Evolutionary conservation across 2,113 vertebrate species (phyloP), one percentile per base, ranked within the genome.

Genomic region (Pachyramphus minor): DNA sequence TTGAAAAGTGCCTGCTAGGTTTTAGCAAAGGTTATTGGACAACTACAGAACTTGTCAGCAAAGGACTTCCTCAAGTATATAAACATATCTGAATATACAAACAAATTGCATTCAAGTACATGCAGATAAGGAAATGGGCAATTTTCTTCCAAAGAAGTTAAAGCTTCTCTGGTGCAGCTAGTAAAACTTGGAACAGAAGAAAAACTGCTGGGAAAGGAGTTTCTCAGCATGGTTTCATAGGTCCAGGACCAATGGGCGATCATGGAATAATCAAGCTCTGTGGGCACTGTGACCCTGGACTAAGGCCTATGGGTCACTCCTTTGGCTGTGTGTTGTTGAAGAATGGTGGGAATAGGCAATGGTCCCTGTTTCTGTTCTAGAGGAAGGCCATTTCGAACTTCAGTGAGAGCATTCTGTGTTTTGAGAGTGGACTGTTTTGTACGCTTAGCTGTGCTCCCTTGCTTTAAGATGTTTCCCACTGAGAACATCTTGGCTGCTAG

Each of bases 201-300:
- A 94, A 44, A 88, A 37, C 35, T 80, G 21, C 47, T 78, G 28
- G 49, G 56, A 88, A 75, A 87, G 27, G 13, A 68, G n/a, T 60
- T 92, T 91, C 47, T 41, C 35, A 87, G n/a, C 33, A 16, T 2
- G 7, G 11, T 59, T 80, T 90, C 1, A 0, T 44, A 52, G 20
- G 17, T 66, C 50, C 6, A 3, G 60, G n/a, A 15, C 67, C 78
- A 72, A 23, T 27, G 39, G 31, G 6, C 0, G 0, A 50, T 50
- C 24, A 4, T 14, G 30, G 11, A 27, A 7, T 55, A 79, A 69
- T 83, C 67, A 39, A 44, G 30, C 25, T 53, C 42, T 25, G 12
- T 35, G 31, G 64, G 52, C 27, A 6, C 79, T 49, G 33, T 83
- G 72, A 93, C 69, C 50, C 6, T 5, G 4, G 30, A 62, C 24